These are phyloP conservation scores for Adelphocoris suturalis DNA, from an alignment of 2,888 invertebrate species.

Conservation along the genomic window DNA sequence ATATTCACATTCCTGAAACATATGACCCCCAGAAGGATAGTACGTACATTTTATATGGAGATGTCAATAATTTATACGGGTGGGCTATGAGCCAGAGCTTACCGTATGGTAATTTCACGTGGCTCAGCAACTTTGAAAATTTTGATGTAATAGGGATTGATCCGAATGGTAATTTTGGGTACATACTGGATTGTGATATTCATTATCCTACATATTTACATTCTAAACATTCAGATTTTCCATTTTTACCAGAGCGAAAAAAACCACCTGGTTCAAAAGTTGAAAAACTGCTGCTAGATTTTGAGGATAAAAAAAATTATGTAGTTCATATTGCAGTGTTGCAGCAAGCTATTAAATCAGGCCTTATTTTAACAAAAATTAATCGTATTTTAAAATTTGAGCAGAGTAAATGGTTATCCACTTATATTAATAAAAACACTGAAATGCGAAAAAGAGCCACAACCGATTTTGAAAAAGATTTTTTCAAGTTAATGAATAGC, in stretches of 20 bases:
- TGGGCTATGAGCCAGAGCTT: conserved; percentile 47
- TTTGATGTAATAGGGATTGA: conserved; percentile 67
- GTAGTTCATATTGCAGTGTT: too few species aligned
- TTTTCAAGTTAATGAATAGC: conserved; percentile 78
- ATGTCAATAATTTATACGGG: conserved; percentile 72
- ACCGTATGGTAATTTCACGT: conserved; percentile 63
- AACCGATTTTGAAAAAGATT: conserved; percentile 78
- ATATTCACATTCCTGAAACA: conserved; percentile 46
- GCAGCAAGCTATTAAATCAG: conserved; percentile 71
- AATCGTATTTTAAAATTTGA: conserved; percentile 77
- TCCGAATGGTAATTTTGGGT: conserved; percentile 62
- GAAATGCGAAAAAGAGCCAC: conserved; percentile 75
- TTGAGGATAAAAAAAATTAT: conserved; percentile 62
- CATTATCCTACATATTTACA: conserved; percentile 71
- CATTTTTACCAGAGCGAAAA: too few species aligned
- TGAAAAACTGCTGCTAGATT: conserved; percentile 70
- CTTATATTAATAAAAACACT: conserved; percentile 76
- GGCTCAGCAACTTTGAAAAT: conserved; percentile 53
- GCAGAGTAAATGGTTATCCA: conserved; percentile 77
- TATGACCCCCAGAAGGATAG: conserved; percentile 14
- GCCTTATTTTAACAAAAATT: conserved; percentile 77
- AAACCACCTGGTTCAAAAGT: conserved; percentile 54
- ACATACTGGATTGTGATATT: conserved; percentile 71
- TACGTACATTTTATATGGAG: conserved; percentile 48
- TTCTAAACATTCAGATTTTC: conserved; percentile 57